Evolutionary conservation across 2,797 vertebrate species (phyloP).

Genomic region (Garrulus glandarius): DNA sequence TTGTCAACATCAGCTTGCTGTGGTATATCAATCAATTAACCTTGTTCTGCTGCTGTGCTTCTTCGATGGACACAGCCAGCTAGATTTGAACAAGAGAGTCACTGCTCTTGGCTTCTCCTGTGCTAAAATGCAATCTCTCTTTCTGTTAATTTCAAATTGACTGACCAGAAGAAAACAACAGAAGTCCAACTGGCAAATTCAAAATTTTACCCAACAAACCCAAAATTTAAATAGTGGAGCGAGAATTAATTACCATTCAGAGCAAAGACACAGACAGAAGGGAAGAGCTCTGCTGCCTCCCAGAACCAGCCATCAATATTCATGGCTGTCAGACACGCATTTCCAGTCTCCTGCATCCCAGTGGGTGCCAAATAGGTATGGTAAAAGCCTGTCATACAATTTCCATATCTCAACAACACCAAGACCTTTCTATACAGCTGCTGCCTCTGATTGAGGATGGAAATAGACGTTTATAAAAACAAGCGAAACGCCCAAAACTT

Average conservation of each 20-base stretch:
- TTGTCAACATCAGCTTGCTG: neutral
- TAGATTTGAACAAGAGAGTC: neutral
- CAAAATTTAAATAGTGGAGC: neutral
- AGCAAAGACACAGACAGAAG: fast-evolving
- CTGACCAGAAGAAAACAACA: neutral
- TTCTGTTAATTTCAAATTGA: neutral
- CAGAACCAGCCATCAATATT: conserved; percentile 9
- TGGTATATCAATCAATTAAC: neutral
- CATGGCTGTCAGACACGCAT: neutral
- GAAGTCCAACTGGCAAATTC: neutral
- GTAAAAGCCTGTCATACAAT: neutral
- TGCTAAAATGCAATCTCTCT: neutral
- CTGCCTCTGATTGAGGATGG: neutral
- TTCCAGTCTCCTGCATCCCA: neutral
- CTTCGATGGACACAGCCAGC: neutral
- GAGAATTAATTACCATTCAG: neutral
- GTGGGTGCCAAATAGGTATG: neutral
- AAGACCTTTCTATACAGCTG: neutral
- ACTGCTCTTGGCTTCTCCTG: neutral
- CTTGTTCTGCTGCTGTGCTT: neutral
- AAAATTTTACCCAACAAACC: neutral
- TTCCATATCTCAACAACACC: neutral
- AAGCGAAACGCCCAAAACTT: neutral
- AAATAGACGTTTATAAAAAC: neutral
- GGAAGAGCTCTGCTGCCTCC: neutral